phyloP scores from a whole-genome alignment of 1,140 invertebrate species.

The Triops longicaudatus region DNA sequence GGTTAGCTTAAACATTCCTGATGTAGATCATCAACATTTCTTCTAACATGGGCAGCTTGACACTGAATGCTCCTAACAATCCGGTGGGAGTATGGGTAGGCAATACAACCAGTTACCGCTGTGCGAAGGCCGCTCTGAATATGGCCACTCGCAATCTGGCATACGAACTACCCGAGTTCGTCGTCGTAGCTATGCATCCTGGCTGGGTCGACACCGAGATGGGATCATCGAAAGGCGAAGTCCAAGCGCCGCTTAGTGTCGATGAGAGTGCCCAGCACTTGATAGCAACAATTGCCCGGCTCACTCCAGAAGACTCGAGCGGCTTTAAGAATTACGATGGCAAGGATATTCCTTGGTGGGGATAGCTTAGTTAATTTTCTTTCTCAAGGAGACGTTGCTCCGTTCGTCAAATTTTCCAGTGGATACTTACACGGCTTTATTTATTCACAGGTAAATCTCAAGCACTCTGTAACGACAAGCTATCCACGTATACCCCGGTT shows the following conservation, averaged over 20 bases:
- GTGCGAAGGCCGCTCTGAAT: slow-evolving; percentile 27
- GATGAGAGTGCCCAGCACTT: slow-evolving; percentile 20
- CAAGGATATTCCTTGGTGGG: slow-evolving; percentile 24
- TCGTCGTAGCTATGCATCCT: slow-evolving; percentile 26
- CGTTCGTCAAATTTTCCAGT: not conserved
- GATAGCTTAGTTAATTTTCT: not conserved
- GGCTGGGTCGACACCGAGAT: slow-evolving; percentile 26
- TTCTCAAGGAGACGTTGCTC: too few relatives aligned
- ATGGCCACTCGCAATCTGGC: slow-evolving; percentile 27
- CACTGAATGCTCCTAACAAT: slow-evolving; percentile 25
- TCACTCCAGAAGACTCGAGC: slow-evolving; percentile 23
- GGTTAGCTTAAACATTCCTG: slow-evolving; percentile 5
- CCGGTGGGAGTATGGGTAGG: slow-evolving; percentile 23
- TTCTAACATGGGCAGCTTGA: slow-evolving; percentile 26
- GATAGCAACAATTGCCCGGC: not conserved
- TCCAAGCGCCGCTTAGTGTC: slow-evolving; percentile 19
- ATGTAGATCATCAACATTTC: slow-evolving; percentile 27
- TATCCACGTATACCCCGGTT: not conserved
- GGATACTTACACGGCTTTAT: not conserved
- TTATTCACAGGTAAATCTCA: not conserved
- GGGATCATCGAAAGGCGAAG: slow-evolving; percentile 26
- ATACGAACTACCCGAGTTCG: slow-evolving; percentile 23
- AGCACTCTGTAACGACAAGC: not conserved
- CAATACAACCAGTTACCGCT: slow-evolving; percentile 27
- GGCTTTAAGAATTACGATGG: slow-evolving; percentile 26